Evolutionary conservation across 2,797 vertebrate species (phyloP).

Genomic region (Taeniopygia guttata): DNA sequence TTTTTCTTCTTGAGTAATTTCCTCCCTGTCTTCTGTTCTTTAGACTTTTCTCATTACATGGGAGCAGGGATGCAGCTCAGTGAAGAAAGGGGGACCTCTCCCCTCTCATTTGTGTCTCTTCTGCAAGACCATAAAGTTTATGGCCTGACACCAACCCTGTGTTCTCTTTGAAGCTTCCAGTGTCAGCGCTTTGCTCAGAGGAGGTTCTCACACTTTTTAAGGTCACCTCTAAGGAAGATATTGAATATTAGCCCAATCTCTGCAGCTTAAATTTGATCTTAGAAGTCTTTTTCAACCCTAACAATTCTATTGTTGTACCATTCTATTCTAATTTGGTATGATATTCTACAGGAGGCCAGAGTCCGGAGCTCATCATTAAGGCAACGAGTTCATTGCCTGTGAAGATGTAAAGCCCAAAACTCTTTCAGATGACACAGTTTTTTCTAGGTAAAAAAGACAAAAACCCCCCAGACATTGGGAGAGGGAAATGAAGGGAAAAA

Average conservation of each 20-base stretch:
- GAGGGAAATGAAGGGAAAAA: neutral
- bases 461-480: accelerated
- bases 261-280: neutral
- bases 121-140: neutral
- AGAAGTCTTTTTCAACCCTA: neutral
- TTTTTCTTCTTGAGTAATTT: neutral
- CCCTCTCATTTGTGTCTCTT: neutral
- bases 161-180: neutral
- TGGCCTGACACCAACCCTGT: neutral
- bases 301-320: neutral
- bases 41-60: neutral
- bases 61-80: neutral
- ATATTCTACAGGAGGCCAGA: neutral
- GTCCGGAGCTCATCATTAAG: neutral
- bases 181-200: neutral
- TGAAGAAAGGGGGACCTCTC: neutral
- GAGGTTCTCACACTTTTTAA: neutral
- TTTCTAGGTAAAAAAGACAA: neutral
- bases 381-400: neutral
- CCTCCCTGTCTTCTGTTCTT: neutral
- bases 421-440: neutral
- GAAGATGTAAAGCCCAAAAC: neutral
- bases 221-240: neutral
- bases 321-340: neutral
- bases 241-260: neutral